Percentiles rank a stretch among this genome's conserved stretches.
phyloP scores from a whole-genome alignment of 2,888 invertebrate species.

The Brenthis daphne region DNA sequence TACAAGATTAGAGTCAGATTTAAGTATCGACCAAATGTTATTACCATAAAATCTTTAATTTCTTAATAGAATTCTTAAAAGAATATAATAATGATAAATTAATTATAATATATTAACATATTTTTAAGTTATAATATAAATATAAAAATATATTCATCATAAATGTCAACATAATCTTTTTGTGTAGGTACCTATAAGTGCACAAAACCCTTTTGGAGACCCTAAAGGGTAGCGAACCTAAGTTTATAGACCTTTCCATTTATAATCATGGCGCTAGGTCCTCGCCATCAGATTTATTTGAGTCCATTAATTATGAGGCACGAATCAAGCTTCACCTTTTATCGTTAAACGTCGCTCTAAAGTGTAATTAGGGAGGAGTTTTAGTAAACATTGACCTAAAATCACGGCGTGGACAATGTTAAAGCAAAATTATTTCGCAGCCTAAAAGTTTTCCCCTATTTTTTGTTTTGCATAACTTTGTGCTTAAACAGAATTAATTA shows the following conservation, averaged over 20 bases:
- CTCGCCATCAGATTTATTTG: conserved; percentile 57
- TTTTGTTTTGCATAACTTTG: conserved; percentile 29
- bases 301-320: conserved; percentile 63
- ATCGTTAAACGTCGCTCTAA: conserved; percentile 60
- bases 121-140: too few species aligned
- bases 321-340: conserved; percentile 55
- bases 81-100: too few species aligned
- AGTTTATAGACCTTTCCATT: conserved; percentile 15
- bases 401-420: conserved; percentile 51
- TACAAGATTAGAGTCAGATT: too few species aligned
- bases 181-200: too few species aligned
- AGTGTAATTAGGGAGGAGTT: conserved; percentile 49
- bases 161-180: too few species aligned
- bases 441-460: conserved; percentile 22
- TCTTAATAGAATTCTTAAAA: too few species aligned
- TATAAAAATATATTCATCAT: too few species aligned
- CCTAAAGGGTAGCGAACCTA: conserved; percentile 2
- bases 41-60: too few species aligned
- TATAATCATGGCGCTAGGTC: conserved; percentile 45
- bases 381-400: conserved; percentile 37
- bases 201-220: too few species aligned
- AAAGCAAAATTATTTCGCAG: conserved; percentile 32
- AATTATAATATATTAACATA: too few species aligned
- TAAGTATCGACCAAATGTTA: too few species aligned
- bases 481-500: conserved; percentile 15